Conservation (phyloP, 2,797 vertebrate species). For the Typhlichthys subterraneus region DNA sequence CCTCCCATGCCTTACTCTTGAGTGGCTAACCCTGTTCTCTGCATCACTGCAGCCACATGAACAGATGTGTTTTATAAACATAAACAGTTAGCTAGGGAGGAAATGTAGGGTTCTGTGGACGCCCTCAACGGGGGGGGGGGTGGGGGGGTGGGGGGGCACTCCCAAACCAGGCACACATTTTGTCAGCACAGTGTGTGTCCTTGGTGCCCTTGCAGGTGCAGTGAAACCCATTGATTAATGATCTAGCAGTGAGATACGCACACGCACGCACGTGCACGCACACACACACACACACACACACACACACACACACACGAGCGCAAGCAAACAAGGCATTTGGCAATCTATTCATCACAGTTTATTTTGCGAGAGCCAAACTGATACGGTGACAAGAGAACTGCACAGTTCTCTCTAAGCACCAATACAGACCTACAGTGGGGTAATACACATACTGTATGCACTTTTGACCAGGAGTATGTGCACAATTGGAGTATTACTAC, state of each 20-base stretch:
- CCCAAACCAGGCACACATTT: slow-evolving; percentile 25
- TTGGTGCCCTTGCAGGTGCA: slow-evolving; percentile 61
- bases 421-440: slow-evolving; percentile 18
- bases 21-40: too few relatives aligned
- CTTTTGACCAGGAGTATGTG: not conserved
- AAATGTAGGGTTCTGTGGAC: too few relatives aligned
- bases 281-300: slow-evolving; percentile 10
- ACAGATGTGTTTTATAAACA: too few relatives aligned
- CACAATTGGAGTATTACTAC: slow-evolving; percentile 19
- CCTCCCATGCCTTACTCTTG: too few relatives aligned
- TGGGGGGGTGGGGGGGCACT: slow-evolving; percentile 15
- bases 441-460: slow-evolving; percentile 10
- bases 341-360: slow-evolving; percentile 73
- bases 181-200: slow-evolving; percentile 34
- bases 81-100: too few relatives aligned
- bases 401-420: slow-evolving; percentile 51
- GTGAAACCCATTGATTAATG: slow-evolving; percentile 68
- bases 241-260: slow-evolving; percentile 55
- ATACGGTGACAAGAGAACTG: slow-evolving; percentile 46
- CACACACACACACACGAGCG: slow-evolving; percentile 6
- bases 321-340: slow-evolving; percentile 53
- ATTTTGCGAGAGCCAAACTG: slow-evolving; percentile 61
- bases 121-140: not conserved
- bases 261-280: slow-evolving; percentile 30
- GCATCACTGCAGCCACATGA: too few relatives aligned